Evolutionary conservation across 2,888 invertebrate genomes (phyloP).

Genomic region (Cyclophora punctaria): DNA sequence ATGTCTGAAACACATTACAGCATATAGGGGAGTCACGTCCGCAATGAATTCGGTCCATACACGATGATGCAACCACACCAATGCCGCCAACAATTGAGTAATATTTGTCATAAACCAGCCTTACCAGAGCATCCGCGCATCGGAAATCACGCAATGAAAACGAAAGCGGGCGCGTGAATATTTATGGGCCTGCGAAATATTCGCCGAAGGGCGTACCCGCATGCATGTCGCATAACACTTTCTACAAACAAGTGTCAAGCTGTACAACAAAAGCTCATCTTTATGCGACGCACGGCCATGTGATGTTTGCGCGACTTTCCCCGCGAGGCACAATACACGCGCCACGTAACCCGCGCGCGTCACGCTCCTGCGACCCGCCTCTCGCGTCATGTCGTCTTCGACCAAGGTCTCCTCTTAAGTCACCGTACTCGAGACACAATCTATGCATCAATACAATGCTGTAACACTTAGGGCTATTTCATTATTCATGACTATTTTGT

Average conservation of each 20-base stretch:
- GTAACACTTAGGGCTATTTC: constrained; percentile 17
- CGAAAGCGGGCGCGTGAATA: constrained; percentile 63
- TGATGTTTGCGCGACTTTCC: constrained; percentile 60
- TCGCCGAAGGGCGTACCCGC: constrained; percentile 72
- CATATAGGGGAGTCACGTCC: constrained; percentile 8
- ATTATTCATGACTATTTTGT: constrained; percentile 9
- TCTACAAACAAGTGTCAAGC: constrained; percentile 56
- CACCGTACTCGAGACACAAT: constrained; percentile 25
- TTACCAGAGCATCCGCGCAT: constrained; percentile 32
- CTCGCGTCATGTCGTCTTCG: constrained; percentile 46
- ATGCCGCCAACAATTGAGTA: constrained; percentile 55
- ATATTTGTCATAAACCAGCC: constrained; percentile 52
- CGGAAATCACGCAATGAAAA: constrained; percentile 63
- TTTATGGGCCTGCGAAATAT: constrained; percentile 69
- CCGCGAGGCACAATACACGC: constrained; percentile 28
- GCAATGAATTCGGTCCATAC: constrained; percentile 42
- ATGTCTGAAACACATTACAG: background rate
- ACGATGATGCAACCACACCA: constrained; percentile 43
- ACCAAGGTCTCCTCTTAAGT: constrained; percentile 40
- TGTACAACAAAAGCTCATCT: constrained; percentile 64
- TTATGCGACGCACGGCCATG: constrained; percentile 55
- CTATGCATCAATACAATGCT: constrained; percentile 28
- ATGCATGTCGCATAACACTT: constrained; percentile 54
- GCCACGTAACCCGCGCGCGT: constrained; percentile 43
- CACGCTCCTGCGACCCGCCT: constrained; percentile 13